Base-by-base conservation (phyloP, 2,888 invertebrate genomes). In the Allolobophora icterica region DNA sequence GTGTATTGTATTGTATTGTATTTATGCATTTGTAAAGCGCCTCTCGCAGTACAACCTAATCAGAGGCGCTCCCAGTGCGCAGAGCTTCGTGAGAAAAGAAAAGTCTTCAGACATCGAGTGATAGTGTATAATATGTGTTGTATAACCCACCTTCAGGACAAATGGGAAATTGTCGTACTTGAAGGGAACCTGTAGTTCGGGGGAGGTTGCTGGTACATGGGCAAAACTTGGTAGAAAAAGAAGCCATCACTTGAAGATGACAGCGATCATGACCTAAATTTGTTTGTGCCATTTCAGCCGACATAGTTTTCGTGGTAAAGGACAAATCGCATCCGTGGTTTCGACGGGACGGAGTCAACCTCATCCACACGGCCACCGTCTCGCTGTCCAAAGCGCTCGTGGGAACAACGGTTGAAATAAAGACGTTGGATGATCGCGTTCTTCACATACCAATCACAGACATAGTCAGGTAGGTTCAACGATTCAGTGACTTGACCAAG, bases 361-460 rank as follows among this genome's bases (percentile, higher is more conserved):
- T 95, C 52, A 94, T 95, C 90, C 94, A 95, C 93, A 94, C 94
- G 45, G 95, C 95, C 83, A 94, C 94, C 71, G 94, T 95, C 33
- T 94, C 94, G 0, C 94, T 95, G 35, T 94, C 95, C 89, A 94
- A 94, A 90, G 95, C 95, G 30, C 93, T 95, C 84, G 95, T 94
- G 24, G 95, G 95, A 30, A 94, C 94, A 91, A 95, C 94, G 8
- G 94, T 95, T 71, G 95, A 95, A 90, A 94, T 95, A 84, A 92
- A 93, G 89, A 95, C 95, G 13, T 93, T 95, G 58, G 95, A 95
- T 93, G 95, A 95, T 34, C 92, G 95, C 90, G 94, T 94, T 24
- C 93, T 95, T 30, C 94, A 95, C 92, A 94, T 95, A 91, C 95
- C 95, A 15, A 95, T 95, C 92, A 95, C 94, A 91, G 95, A 95